Conservation (phyloP, 2,113 vertebrate species). For the Chionis minor region DNA sequence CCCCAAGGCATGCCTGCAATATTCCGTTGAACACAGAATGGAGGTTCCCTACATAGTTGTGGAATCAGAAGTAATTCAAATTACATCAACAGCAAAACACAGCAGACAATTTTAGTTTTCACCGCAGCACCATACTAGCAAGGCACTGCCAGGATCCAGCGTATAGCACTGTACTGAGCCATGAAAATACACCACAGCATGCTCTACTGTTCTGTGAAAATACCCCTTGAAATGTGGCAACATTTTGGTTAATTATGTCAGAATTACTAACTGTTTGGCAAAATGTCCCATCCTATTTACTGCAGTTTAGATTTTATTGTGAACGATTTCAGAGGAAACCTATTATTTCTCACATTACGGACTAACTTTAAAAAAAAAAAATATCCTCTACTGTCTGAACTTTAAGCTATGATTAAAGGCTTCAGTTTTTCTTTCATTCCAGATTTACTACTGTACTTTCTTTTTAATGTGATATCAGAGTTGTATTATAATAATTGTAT, state of each 20-base stretch:
- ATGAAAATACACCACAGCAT: neutral
- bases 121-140: neutral
- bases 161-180: fast-evolving
- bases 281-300: neutral
- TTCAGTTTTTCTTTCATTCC: neutral
- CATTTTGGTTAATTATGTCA: neutral
- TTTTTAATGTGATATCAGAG: neutral
- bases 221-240: neutral
- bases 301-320: neutral
- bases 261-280: neutral
- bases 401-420: slow-evolving; percentile 9
- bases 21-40: neutral
- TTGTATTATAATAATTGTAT: neutral
- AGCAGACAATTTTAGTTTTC: neutral
- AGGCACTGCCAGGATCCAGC: neutral
- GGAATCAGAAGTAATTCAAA: neutral
- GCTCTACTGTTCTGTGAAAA: neutral
- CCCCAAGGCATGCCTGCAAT: neutral
- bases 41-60: neutral
- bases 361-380: neutral
- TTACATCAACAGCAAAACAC: neutral
- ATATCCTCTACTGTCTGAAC: neutral
- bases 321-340: neutral
- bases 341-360: neutral
- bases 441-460: neutral